These are phyloP conservation scores for Choloepus hoffmanni DNA, from an alignment of 2,113 vertebrate species.

Conservation along the genomic window DNA sequence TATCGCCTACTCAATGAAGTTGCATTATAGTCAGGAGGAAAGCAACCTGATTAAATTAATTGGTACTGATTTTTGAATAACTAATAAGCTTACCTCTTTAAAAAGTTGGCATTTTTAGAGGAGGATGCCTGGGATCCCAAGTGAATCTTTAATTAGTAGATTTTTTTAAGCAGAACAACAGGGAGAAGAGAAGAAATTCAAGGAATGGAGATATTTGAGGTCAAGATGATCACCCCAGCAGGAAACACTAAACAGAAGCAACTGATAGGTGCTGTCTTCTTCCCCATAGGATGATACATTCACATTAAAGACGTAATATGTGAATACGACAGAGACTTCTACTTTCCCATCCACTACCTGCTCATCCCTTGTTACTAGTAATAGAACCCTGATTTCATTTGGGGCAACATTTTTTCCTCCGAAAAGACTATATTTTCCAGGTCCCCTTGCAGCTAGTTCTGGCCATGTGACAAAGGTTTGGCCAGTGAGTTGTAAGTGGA, in stretches of 20 bases:
- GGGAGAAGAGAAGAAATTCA: conserved; percentile 18
- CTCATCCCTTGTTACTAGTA: neutral
- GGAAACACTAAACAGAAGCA: neutral
- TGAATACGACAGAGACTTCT: neutral
- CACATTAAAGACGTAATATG: neutral
- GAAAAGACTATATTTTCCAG: neutral
- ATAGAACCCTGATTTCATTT: neutral
- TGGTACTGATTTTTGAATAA: conserved; percentile 15
- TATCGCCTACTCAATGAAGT: neutral
- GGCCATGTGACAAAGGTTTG: neutral
- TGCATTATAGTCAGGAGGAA: neutral
- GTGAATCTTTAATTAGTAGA: neutral
- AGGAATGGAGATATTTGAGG: neutral
- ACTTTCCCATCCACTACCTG: neutral
- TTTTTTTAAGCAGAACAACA: neutral
- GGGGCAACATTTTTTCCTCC: neutral
- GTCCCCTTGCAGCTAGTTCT: conserved; percentile 6
- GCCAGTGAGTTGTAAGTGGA: neutral
- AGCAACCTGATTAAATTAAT: conserved; percentile 8
- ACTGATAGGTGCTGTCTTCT: neutral
- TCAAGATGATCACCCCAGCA: neutral
- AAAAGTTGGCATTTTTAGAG: conserved; percentile 38
- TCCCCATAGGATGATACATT: neutral
- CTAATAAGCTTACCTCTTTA: conserved; percentile 33
- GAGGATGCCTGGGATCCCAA: neutral